Evolutionary conservation across 2,888 invertebrate species (phyloP).

Genomic region (Chorisops tibialis): DNA sequence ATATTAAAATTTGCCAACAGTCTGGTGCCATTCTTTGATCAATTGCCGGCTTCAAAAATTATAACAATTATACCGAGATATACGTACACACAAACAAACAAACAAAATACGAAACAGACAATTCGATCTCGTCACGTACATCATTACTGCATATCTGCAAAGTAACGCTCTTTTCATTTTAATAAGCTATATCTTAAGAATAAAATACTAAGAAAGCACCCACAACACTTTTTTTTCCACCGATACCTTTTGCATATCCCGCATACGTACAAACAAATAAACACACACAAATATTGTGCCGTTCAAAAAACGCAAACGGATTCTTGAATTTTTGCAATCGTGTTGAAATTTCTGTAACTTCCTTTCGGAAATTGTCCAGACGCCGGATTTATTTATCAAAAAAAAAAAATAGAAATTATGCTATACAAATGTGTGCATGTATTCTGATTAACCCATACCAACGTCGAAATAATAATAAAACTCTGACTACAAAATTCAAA

Average conservation of each 20-base stretch:
- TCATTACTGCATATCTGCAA: slow-evolving; percentile 32
- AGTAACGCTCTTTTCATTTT: slow-evolving; percentile 27
- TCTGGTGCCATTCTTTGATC: too few species aligned
- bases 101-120: neutral
- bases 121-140: slow-evolving; percentile 31
- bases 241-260: too few species aligned
- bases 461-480: neutral
- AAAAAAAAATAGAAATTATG: slow-evolving; percentile 7
- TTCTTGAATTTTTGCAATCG: slow-evolving; percentile 25
- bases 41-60: too few species aligned
- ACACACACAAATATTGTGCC: neutral
- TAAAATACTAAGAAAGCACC: too few species aligned
- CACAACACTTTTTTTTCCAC: too few species aligned
- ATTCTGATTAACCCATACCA: neutral
- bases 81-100: too few species aligned
- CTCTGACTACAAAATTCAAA: slow-evolving; percentile 1
- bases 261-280: neutral
- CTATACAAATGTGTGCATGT: slow-evolving; percentile 15
- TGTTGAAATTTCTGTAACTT: slow-evolving; percentile 35
- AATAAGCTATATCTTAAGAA: slow-evolving; percentile 24
- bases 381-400: slow-evolving; percentile 34
- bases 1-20: too few species aligned
- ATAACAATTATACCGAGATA: too few species aligned
- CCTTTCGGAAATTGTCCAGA: slow-evolving; percentile 36
- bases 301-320: neutral